Percentiles rank a stretch among this genome's conserved stretches.
These are phyloP conservation scores for Micronisus gabar DNA, from an alignment of 2,113 vertebrate genomes.

Conservation along the genomic window DNA sequence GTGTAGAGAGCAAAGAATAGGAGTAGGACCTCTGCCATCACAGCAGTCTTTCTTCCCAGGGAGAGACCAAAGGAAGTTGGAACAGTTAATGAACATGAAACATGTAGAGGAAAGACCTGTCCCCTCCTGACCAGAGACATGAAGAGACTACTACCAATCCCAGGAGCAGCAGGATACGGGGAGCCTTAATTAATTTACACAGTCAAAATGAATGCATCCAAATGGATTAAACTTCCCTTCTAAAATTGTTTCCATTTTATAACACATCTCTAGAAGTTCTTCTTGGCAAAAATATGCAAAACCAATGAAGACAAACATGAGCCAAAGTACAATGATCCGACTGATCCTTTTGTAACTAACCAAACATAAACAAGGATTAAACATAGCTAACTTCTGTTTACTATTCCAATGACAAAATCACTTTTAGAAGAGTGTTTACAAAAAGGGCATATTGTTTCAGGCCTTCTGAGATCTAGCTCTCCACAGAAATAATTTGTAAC, in stretches of 20 bases:
- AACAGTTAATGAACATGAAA: background rate
- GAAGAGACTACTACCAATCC: background rate
- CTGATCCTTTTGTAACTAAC: conserved; percentile 49
- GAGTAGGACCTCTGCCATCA: background rate
- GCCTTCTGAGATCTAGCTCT: conserved; percentile 39
- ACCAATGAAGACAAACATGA: conserved; percentile 5
- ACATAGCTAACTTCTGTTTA: conserved; percentile 55
- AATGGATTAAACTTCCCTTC: background rate
- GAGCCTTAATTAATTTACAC: background rate
- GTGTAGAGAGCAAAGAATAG: background rate
- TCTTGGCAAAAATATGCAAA: conserved; percentile 34
- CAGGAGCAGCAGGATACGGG: background rate
- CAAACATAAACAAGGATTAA: conserved; percentile 56
- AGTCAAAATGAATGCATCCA: background rate
- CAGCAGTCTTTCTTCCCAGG: background rate
- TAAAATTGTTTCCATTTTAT: conserved; percentile 18
- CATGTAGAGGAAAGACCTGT: background rate
- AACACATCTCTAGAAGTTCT: conserved; percentile 25
- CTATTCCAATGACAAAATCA: conserved; percentile 26
- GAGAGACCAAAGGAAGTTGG: background rate
- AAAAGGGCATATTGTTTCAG: conserved; percentile 49
- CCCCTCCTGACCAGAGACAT: background rate
- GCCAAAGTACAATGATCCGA: background rate
- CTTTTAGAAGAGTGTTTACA: conserved; percentile 48
- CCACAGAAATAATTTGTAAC: conserved; percentile 65